phyloP scores from a whole-genome alignment of 2,113 vertebrate genomes.

The Muscicapa adusta region DNA sequence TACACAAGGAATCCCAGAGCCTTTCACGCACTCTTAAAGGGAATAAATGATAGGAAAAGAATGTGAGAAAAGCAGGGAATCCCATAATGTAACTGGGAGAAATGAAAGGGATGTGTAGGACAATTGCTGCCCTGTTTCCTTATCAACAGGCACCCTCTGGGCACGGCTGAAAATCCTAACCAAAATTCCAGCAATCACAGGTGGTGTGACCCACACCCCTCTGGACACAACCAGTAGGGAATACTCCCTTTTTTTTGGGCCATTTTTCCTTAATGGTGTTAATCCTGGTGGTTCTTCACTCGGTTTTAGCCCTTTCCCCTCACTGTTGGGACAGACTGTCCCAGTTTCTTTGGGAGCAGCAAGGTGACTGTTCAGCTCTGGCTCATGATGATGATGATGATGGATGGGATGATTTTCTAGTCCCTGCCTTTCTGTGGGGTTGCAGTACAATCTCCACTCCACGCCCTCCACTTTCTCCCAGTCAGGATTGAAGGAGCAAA shows the following conservation, averaged over 20 bases:
- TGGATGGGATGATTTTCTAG: neutral
- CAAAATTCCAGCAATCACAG: neutral
- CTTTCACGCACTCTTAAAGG: accelerated
- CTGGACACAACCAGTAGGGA: neutral
- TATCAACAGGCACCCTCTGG: neutral
- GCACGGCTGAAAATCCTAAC: neutral
- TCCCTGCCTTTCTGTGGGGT: neutral
- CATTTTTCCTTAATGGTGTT: neutral
- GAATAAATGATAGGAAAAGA: neutral
- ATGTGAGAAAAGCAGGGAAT: neutral
- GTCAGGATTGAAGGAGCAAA: neutral
- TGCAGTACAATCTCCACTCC: neutral
- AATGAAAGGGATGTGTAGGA: neutral
- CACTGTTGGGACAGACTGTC: neutral
- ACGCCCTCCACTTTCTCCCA: accelerated
- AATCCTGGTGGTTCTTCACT: neutral
- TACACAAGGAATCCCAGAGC: neutral
- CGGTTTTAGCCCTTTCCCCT: neutral
- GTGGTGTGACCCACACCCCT: neutral
- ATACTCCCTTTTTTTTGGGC: neutral
- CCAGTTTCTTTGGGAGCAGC: neutral
- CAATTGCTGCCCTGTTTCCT: neutral
- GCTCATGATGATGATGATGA: neutral
- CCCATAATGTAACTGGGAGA: neutral
- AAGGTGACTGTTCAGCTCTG: neutral